Evolutionary conservation across 2,888 invertebrate species (phyloP).

Genomic region (Belgica antarctica): DNA sequence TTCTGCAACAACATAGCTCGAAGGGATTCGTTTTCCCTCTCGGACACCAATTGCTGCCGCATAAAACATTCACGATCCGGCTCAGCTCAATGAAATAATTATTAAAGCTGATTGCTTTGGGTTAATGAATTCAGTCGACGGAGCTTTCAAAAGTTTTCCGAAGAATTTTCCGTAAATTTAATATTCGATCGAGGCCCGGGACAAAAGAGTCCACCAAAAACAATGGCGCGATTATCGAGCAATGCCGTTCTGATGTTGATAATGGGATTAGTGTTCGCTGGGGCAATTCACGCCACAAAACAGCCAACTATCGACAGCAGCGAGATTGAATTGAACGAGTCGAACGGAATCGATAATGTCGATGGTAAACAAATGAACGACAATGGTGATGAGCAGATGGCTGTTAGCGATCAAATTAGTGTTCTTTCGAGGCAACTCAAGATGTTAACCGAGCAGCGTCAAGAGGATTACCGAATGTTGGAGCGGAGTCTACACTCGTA

Average conservation of each 20-base stretch:
- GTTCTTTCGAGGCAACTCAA: slow-evolving; percentile 35
- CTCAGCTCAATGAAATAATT: neutral
- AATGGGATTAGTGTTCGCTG: slow-evolving; percentile 12
- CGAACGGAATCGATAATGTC: neutral
- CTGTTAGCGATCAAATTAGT: slow-evolving; percentile 42
- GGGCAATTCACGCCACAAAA: slow-evolving; percentile 12
- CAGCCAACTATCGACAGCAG: neutral
- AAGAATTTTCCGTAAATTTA: neutral
- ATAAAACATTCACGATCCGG: neutral
- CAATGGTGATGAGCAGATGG: slow-evolving; percentile 28
- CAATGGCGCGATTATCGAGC: slow-evolving; percentile 27
- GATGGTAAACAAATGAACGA: slow-evolving; percentile 10
- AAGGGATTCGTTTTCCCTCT: neutral
- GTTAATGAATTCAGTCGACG: neutral
- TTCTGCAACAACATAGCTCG: neutral
- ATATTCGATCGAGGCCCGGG: neutral
- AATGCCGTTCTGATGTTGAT: neutral
- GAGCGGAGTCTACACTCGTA: slow-evolving; percentile 28
- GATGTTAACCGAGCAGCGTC: slow-evolving; percentile 34
- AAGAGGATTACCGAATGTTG: slow-evolving; percentile 41
- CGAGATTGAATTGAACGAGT: slow-evolving; percentile 10
- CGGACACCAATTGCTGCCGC: neutral
- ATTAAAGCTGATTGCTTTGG: neutral
- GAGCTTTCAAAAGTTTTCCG: neutral
- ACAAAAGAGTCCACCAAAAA: neutral